Evolutionary conservation across 2,797 vertebrate genomes (phyloP), one percentile per base, ranked within the genome.

Genomic region (Urosaurus nigricauda): DNA sequence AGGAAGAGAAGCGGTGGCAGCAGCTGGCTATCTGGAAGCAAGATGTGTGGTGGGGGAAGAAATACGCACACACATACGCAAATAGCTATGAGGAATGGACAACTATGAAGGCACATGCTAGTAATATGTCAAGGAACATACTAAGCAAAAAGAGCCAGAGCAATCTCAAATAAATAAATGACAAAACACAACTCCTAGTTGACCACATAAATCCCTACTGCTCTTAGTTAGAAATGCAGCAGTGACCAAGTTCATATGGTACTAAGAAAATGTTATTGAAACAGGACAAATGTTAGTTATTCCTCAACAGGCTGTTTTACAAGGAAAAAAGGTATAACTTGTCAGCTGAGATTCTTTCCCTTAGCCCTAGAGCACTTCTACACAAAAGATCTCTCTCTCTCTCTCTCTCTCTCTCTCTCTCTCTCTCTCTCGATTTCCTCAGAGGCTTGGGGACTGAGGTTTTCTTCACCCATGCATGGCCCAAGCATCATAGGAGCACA

Each of bases 1-100:
- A 63, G 84, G 80, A 78, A 90, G 51, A 71, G 63, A 47, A 78
- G 32, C 63, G 19, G 73, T 87, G 60, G 80, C 71, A 90, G 89
- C 88, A 90, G 80, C 84, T 90, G 80, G 47, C 29, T 83, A 12
- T 87, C 51, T 87, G n/a, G 79, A 87, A 63, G 88, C 63, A 58
- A 71, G 16, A 58, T 37, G 63, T 21, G 47, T 4, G 26, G 65
- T 14, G 58, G 35, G 24, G 21, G 26, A 7, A 24, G 6, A 29
- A 19, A 21, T 3, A 26, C 63, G 9, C 24, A 26, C 63, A 65
- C 6, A 65, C 26, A 65, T 26, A 40, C 11, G 70, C 35, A 88
- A 80, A 65, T 29, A 65, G 84, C 83, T 80, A n/a, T 86, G n/a
- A n/a, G 68, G 79, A 85, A 47, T 74, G 43, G 68, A 40, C 63